Evolutionary conservation across 2,888 invertebrate species (phyloP).

Genomic region (Netelia fuscicornis): DNA sequence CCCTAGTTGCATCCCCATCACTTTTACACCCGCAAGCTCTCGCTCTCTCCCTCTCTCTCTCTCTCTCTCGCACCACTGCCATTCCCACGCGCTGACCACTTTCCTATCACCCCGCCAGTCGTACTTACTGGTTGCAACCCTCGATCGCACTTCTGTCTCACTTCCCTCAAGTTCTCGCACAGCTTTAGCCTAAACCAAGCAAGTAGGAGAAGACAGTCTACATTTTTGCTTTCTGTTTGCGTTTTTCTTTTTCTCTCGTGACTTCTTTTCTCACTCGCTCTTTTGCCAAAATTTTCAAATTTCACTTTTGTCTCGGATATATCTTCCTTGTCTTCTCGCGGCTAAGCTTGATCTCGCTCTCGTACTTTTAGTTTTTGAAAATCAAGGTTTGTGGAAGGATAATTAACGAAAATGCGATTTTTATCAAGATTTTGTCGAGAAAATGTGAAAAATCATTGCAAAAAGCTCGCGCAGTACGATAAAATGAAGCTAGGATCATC

Average conservation of each 20-base stretch:
- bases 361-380: slow-evolving; percentile 22
- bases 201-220: slow-evolving; percentile 15
- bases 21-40: slow-evolving; percentile 17
- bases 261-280: slow-evolving; percentile 23
- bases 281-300: slow-evolving; percentile 14
- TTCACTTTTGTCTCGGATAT: slow-evolving; percentile 1
- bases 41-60: background rate
- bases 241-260: slow-evolving; percentile 5
- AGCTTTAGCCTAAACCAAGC: slow-evolving; percentile 46
- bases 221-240: background rate
- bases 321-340: background rate
- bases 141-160: slow-evolving; percentile 31
- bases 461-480: no score
- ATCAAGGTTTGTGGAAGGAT: background rate
- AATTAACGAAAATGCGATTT: no score
- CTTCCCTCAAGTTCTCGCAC: slow-evolving; percentile 59
- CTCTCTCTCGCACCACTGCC: slow-evolving; percentile 26
- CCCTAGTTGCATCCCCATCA: slow-evolving; percentile 51
- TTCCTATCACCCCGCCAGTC: no score
- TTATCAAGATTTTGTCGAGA: no score
- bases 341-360: background rate
- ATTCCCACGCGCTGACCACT: slow-evolving; percentile 9
- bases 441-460: no score
- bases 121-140: background rate
- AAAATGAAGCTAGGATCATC: no score